Base-by-base conservation (phyloP, 2,797 vertebrate species). In the Nyctibius grandis region DNA sequence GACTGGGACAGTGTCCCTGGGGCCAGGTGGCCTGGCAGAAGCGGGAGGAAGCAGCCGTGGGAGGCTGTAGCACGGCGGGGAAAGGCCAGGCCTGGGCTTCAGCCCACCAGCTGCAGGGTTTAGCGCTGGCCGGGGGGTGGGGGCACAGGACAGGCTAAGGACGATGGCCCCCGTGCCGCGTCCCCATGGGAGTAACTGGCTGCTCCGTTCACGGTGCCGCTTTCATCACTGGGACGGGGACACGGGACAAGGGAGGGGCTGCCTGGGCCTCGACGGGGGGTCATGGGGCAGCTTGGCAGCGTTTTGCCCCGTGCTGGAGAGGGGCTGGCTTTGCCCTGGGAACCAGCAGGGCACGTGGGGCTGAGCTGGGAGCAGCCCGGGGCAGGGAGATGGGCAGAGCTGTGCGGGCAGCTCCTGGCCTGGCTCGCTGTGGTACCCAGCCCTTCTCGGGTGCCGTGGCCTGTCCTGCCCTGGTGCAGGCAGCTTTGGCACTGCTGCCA, bases 141-240 rank as follows among this genome's bases (percentile, higher is more conserved):
- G 34, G 28, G 40, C 31, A n/a, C 0, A 4, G 48, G 16, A 15
- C 61, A 29, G 61, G 44, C 51, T 56, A 7, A 36, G 69, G 65
- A 12, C 3, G 0, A 0, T 20, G 83, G 57, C 44, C 59, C 25
- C 2, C 0, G 74, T 9, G n/a, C 72, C 2, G 2, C 2, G 7
- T 65, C 57, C 61, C 57, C 9, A 0, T 1, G 13, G 48, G 19
- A 6, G 47, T 18, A 7, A 45, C 38, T 22, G 2, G 1, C 42
- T 65, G 57, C 60, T 84, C 9, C 75, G 61, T 20, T 79, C 6
- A 0, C 2, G 15, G 20, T 78, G 61, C 38, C 44, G 3, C 31
- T 60, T 36, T 7, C 28, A 3, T 61, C 3, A 1, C 0, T 5
- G 40, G 44, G 15, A n/a, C 4, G 14, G 76, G 60, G 88, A 36